phyloP scores from a whole-genome alignment of 2,797 vertebrate genomes.

The Vireo griseus region DNA sequence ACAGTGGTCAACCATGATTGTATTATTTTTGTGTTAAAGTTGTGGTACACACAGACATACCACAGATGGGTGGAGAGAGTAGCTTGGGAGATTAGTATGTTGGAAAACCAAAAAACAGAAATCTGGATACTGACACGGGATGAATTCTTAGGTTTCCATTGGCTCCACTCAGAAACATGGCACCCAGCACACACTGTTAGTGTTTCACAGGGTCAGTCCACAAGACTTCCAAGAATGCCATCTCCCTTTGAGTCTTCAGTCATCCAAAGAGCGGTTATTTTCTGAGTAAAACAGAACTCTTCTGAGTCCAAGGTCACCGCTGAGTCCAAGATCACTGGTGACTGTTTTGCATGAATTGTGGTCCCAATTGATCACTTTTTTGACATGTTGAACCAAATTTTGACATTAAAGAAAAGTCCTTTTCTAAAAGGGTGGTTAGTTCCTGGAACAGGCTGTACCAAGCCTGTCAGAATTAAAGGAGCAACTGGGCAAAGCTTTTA shows the following conservation, averaged over 20 bases:
- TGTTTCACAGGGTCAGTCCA: background rate
- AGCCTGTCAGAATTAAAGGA: background rate
- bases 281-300: background rate
- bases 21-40: background rate
- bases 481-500: accelerated
- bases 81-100: background rate
- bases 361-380: background rate
- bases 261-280: background rate
- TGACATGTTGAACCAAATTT: background rate
- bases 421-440: accelerated
- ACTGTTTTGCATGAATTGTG: background rate
- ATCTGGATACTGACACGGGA: background rate
- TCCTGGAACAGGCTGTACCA: background rate
- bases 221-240: background rate
- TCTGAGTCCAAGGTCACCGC: background rate
- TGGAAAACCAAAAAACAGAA: background rate
- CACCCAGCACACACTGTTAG: background rate
- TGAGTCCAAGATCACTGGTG: background rate
- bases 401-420: background rate
- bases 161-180: background rate
- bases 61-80: background rate
- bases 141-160: background rate
- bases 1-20: background rate
- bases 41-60: background rate
- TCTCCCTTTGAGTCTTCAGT: background rate